A percentile compares a stretch with the other conserved stretches of the same genome.
phyloP scores from a whole-genome alignment of 2,888 invertebrate species.

The Sminthurinus aureus region DNA sequence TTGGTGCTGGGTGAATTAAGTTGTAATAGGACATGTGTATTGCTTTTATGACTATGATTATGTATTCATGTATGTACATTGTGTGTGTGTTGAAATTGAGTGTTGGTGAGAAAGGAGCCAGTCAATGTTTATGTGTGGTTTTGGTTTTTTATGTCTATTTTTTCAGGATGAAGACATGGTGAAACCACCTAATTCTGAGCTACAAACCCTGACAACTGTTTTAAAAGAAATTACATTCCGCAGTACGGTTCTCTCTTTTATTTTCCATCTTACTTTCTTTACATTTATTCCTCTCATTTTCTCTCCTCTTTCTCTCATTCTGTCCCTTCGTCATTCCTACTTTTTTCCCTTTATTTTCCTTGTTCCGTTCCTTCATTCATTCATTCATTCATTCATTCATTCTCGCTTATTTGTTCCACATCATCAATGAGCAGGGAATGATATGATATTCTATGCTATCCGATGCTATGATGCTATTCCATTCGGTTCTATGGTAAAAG shows the following conservation, averaged over 20 bases:
- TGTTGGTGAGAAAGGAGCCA: no score
- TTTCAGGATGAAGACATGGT: slow-evolving; percentile 80
- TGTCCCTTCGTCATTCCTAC: background rate
- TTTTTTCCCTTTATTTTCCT: no score
- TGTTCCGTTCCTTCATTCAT: no score
- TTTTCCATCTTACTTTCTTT: background rate
- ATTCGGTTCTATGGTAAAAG: background rate
- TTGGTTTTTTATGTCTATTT: slow-evolving; percentile 21
- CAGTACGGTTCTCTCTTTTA: slow-evolving; percentile 70
- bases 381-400: no score
- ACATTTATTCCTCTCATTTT: no score
- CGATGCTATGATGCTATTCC: no score
- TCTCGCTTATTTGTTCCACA: background rate
- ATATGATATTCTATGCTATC: background rate
- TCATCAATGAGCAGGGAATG: slow-evolving; percentile 8
- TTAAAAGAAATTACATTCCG: slow-evolving; percentile 85
- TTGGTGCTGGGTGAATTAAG: no score
- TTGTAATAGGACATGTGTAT: no score
- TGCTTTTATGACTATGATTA: no score
- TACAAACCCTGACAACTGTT: slow-evolving; percentile 85
- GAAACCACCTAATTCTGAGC: slow-evolving; percentile 77
- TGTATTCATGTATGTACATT: no score
- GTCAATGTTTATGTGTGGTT: background rate
- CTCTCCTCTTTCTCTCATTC: background rate
- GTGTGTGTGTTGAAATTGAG: no score